Evolutionary conservation across 2,888 invertebrate species (phyloP).

Genomic region (Mythimna albipuncta): DNA sequence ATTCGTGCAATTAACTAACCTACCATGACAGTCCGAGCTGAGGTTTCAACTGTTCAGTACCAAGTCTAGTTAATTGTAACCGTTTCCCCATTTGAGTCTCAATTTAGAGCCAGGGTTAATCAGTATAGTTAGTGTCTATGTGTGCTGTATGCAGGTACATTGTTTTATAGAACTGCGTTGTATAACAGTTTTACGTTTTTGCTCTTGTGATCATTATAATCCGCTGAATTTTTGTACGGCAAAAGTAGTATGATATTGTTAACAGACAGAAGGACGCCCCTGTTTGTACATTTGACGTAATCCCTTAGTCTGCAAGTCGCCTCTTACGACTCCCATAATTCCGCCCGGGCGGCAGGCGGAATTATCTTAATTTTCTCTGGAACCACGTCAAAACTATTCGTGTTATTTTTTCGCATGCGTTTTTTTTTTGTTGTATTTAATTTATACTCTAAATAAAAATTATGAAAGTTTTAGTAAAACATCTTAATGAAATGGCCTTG

Average conservation of each 20-base stretch:
- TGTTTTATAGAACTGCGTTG: conserved; percentile 4
- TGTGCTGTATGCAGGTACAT: neutral
- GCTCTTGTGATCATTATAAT: neutral
- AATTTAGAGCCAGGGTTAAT: neutral
- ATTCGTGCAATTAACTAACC: neutral
- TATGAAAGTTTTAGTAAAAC: conserved; percentile 7
- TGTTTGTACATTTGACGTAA: conserved; percentile 8
- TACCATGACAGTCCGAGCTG: neutral
- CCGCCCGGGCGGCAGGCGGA: neutral
- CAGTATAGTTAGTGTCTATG: neutral
- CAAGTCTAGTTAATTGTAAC: neutral
- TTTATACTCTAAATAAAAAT: conserved; percentile 3
- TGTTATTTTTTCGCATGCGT: neutral
- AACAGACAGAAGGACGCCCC: conserved; percentile 3
- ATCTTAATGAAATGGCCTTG: conserved; percentile 10
- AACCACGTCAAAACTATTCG: conserved; percentile 11
- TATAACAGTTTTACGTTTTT: neutral
- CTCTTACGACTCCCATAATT: neutral
- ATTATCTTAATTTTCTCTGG: conserved; percentile 23
- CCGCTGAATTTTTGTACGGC: neutral
- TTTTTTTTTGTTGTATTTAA: conserved; percentile 2
- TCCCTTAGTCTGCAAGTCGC: conserved; percentile 4
- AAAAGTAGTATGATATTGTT: neutral
- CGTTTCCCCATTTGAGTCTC: neutral
- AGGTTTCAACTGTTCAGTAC: conserved; percentile 1